Evolutionary conservation across 2,888 invertebrate genomes (phyloP).

Genomic region (Polyploca ridens): DNA sequence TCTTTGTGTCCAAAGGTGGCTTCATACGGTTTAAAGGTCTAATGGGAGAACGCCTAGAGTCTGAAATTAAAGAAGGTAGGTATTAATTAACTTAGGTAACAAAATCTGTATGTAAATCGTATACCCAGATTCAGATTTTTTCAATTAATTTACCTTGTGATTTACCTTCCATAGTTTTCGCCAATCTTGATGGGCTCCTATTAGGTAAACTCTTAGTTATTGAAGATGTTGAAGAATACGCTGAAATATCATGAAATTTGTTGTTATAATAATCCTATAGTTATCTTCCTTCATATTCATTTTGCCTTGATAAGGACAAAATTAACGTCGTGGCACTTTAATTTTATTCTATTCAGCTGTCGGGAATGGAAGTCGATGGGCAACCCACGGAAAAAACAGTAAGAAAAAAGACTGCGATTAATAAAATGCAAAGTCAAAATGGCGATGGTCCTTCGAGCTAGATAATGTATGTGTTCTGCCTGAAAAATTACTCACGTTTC

Average conservation of each 20-base stretch:
- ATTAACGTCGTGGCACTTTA: no score
- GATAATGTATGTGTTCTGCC: neutral
- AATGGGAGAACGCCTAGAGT: neutral
- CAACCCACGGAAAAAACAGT: no score
- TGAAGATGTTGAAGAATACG: conserved; percentile 14
- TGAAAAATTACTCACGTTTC: conserved; percentile 34
- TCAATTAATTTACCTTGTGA: conserved; percentile 16
- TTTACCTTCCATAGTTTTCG: conserved; percentile 12
- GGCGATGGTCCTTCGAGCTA: conserved; percentile 17
- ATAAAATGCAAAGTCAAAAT: neutral
- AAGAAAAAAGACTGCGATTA: no score
- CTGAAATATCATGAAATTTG: conserved; percentile 15
- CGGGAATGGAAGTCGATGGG: no score
- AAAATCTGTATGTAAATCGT: neutral
- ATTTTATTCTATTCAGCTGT: no score
- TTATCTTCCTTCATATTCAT: no score
- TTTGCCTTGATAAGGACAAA: no score
- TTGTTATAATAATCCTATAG: neutral
- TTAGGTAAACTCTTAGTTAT: conserved; percentile 9
- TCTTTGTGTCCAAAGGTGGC: neutral
- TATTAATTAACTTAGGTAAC: neutral
- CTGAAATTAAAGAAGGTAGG: neutral
- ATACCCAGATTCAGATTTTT: conserved; percentile 3
- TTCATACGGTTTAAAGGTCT: neutral
- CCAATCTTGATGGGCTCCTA: conserved; percentile 17